Percentiles rank a stretch among this genome's conserved stretches.
These are phyloP conservation scores for Caretta caretta DNA, from an alignment of 2,113 vertebrate species.

Conservation along the genomic window DNA sequence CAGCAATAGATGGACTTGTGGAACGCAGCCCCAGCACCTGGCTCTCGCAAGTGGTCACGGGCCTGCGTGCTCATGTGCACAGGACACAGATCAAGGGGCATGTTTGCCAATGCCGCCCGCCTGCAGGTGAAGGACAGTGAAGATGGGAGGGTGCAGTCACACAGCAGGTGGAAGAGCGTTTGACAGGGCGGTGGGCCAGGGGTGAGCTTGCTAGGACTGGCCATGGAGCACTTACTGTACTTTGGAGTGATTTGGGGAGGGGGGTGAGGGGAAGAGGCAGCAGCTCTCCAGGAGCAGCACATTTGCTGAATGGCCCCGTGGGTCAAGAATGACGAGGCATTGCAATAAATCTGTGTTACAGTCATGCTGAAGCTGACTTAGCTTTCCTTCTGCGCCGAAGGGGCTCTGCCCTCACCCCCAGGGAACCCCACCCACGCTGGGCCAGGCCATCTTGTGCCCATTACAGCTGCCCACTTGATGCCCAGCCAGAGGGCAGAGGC, in stretches of 20 bases:
- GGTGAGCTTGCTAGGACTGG: fast-evolving
- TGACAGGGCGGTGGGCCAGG: background rate
- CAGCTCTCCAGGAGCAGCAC: background rate
- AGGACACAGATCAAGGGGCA: background rate
- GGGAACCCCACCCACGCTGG: background rate
- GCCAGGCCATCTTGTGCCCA: background rate
- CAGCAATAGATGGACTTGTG: background rate
- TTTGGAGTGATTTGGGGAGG: background rate
- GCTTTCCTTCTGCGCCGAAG: background rate
- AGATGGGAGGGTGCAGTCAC: too few relatives aligned
- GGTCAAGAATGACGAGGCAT: background rate
- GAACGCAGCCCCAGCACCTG: background rate
- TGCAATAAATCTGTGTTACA: conserved; percentile 62
- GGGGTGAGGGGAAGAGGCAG: fast-evolving
- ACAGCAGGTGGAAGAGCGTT: background rate
- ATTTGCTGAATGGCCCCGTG: fast-evolving
- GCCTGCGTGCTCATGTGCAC: background rate
- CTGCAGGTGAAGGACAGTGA: too few relatives aligned
- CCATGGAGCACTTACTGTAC: background rate
- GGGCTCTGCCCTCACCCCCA: background rate
- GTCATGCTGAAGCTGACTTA: background rate
- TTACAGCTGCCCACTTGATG: background rate
- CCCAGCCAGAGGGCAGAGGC: background rate
- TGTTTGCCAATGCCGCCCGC: too few relatives aligned
- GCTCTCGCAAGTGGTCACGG: too few relatives aligned